Evolutionary conservation across 2,888 invertebrate species (phyloP), one percentile per base, ranked within the genome.

Genomic region (Polyploca ridens): DNA sequence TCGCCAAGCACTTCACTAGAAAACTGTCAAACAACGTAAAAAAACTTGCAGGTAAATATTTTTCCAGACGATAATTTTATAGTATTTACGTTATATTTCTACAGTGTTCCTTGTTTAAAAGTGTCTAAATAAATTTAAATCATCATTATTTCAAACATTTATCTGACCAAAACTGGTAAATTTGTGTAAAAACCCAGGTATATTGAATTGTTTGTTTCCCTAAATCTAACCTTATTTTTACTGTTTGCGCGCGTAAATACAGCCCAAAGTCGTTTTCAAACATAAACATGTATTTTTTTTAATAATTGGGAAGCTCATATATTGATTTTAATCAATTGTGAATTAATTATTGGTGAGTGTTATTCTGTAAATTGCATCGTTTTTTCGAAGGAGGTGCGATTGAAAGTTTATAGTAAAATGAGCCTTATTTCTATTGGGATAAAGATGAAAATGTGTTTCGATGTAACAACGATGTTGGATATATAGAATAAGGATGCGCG

Each of bases 331-430:
- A 75, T 76, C 72, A 66, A 65, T 72, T 73, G 67, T 70, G 76
- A 75, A 82, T 80, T 84, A 83, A 86, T 87, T 87, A 89, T 82
- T 74, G 63, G 27, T 67, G 72, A 74, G 81, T 72, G 74, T 72
- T 91, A 92, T 90, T 92, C 91, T 86, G 81, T 66, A 82, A 81
- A 84, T 86, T 72, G 82, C 73, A 76, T 87, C 78, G 77, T 54
- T 66, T 68, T 75, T 73, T 70, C 73, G 71, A 79, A 79, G 73
- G 79, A 69, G 68, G 64, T 64, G 66, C 66, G 71, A 67, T 46
- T 66, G 64, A 65, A 65, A 66, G 74, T 72, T 67, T 78, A 76
- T 74, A 72, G 75, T 64, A 88, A 79, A 81, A 69, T 87, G 64
- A 69, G 75, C 81, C 78, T 80, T 90, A 87, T 71, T n/a, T 0